Conservation (phyloP, 2,113 vertebrate genomes). For the Telmatochromis brichardi region DNA sequence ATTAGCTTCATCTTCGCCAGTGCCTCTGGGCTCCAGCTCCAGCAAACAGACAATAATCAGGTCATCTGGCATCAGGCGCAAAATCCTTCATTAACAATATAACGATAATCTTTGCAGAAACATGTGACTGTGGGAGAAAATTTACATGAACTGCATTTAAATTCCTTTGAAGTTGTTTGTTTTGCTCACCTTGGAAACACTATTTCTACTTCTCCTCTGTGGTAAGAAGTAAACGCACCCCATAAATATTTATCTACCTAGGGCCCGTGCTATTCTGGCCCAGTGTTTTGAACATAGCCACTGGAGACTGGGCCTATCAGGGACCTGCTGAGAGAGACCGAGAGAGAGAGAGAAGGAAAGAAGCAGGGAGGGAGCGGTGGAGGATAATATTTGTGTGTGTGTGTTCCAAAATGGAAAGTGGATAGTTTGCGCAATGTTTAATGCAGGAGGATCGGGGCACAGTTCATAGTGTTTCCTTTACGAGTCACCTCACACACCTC, state of each 20-base stretch:
- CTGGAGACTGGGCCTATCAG: slow-evolving; percentile 61
- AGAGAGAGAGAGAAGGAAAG: not conserved
- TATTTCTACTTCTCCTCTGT: slow-evolving; percentile 63
- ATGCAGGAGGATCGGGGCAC: slow-evolving; percentile 31
- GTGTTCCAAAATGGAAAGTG: slow-evolving; percentile 33
- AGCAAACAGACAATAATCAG: slow-evolving; percentile 53
- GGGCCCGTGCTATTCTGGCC: slow-evolving; percentile 61
- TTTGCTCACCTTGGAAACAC: slow-evolving; percentile 70
- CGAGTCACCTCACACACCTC: slow-evolving; percentile 41
- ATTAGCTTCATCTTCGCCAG: not conserved
- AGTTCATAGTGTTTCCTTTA: slow-evolving; percentile 34
- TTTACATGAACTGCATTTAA: slow-evolving; percentile 62
- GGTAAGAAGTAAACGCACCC: slow-evolving; percentile 50
- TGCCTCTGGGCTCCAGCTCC: slow-evolving; percentile 10
- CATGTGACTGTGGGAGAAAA: slow-evolving; percentile 41
- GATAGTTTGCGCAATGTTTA: slow-evolving; percentile 39
- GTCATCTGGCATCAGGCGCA: slow-evolving; percentile 39
- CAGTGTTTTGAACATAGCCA: slow-evolving; percentile 61
- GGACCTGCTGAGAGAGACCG: slow-evolving; percentile 8
- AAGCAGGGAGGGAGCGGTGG: not conserved
- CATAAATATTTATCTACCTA: slow-evolving; percentile 72
- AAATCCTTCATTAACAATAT: slow-evolving; percentile 49
- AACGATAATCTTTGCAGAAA: slow-evolving; percentile 41
- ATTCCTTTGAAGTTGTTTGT: slow-evolving; percentile 73
- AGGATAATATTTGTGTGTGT: slow-evolving; percentile 37